Conservation (phyloP, 1,140 invertebrate species). For the Drosophila neocordata region DNA sequence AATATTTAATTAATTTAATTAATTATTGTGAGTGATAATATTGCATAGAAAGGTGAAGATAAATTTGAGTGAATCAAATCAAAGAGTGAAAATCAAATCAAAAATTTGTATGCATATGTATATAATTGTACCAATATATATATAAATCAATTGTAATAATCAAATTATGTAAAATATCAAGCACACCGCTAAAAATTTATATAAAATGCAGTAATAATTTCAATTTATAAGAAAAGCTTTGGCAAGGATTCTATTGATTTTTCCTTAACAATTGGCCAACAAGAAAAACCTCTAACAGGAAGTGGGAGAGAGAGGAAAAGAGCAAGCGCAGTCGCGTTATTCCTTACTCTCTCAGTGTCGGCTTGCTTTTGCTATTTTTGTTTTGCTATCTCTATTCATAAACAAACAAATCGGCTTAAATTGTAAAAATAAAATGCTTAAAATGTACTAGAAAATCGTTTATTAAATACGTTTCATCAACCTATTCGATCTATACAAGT, state of each 20-base stretch:
- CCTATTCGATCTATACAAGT: neutral
- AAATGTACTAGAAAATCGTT: neutral
- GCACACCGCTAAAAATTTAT: neutral
- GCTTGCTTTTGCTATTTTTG: constrained; percentile 45
- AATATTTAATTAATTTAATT: neutral
- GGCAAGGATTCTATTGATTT: constrained; percentile 68
- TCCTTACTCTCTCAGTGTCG: constrained; percentile 18
- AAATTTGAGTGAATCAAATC: neutral
- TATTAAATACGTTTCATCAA: neutral
- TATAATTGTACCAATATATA: neutral
- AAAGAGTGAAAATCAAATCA: neutral
- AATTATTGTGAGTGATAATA: neutral
- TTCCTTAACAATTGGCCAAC: constrained; percentile 62
- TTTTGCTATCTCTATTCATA: constrained; percentile 64
- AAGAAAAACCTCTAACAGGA: constrained; percentile 42
- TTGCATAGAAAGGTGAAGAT: constrained; percentile 28
- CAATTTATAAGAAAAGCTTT: neutral
- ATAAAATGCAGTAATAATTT: neutral
- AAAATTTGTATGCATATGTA: neutral
- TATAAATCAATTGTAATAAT: neutral
- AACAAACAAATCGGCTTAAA: constrained; percentile 23
- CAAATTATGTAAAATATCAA: neutral
- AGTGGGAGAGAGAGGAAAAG: constrained; percentile 6
- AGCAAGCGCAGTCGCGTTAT: constrained; percentile 20
- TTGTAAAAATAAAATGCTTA: neutral